Evolutionary conservation across 2,888 invertebrate species (phyloP).

Genomic region (Himalopsyche japonica): DNA sequence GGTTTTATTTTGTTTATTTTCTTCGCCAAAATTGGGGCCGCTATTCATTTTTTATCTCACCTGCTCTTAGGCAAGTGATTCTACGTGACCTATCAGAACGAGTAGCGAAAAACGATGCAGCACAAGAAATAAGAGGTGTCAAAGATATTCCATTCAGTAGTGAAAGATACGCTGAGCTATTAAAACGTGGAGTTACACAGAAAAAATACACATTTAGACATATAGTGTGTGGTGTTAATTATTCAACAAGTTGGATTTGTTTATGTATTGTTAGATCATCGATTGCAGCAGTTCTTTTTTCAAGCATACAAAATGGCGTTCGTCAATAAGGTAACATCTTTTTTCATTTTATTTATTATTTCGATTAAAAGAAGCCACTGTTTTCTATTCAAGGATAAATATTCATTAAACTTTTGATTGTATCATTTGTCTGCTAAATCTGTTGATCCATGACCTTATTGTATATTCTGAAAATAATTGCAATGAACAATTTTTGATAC

Average conservation of each 20-base stretch:
- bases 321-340: not conserved
- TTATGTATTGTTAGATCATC: not conserved
- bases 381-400: no score
- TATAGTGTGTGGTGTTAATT: not conserved
- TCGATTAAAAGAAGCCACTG: no score
- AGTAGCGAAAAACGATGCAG: not conserved
- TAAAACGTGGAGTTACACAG: not conserved
- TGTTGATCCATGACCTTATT: no score
- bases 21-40: not conserved
- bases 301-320: not conserved
- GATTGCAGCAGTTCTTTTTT: not conserved
- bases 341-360: not conserved
- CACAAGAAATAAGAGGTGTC: not conserved
- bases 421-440: no score
- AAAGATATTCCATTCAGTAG: not conserved
- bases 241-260: not conserved
- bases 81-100: not conserved
- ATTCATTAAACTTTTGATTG: no score
- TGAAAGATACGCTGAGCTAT: not conserved
- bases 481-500: no score
- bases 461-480: no score
- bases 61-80: not conserved
- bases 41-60: not conserved
- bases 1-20: not conserved
- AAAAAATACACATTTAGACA: not conserved